Percentiles rank a stretch among this genome's conserved stretches.
phyloP scores from a whole-genome alignment of 2,888 invertebrate species.

The Onchidella celtica region DNA sequence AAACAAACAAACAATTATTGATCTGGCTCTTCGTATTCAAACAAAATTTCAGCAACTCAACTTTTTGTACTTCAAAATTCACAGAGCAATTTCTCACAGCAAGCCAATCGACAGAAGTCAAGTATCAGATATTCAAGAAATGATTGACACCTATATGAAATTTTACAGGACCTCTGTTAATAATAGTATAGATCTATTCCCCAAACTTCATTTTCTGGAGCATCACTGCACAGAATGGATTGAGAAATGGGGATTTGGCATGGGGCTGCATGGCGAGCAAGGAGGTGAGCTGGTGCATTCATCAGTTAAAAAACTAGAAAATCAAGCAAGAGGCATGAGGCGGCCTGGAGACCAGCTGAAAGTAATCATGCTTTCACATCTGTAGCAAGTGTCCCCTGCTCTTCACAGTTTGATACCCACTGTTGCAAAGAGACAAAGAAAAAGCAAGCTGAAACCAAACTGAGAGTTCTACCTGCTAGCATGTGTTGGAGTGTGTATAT shows the following conservation, averaged over 20 bases:
- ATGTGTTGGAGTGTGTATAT: no score
- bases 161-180: not conserved
- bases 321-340: not conserved
- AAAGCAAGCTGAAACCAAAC: not conserved
- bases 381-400: no score
- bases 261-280: constrained; percentile 34
- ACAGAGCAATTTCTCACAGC: constrained; percentile 5
- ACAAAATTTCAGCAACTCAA: not conserved
- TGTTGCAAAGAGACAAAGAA: not conserved
- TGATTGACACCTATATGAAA: constrained; percentile 21
- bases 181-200: not conserved
- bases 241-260: constrained; percentile 19
- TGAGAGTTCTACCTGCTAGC: not conserved
- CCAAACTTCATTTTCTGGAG: constrained; percentile 28
- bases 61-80: constrained; percentile 1
- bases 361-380: constrained; percentile 12
- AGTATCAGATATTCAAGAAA: not conserved
- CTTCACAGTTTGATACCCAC: not conserved
- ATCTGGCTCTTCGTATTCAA: not conserved
- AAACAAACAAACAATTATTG: not conserved
- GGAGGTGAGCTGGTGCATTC: constrained; percentile 30
- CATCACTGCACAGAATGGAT: constrained; percentile 24
- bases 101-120: not conserved
- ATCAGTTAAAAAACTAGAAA: not conserved
- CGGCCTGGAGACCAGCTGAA: not conserved